These are phyloP conservation scores for Folsomia manolachei DNA, from an alignment of 2,888 invertebrate genomes.

Conservation along the genomic window DNA sequence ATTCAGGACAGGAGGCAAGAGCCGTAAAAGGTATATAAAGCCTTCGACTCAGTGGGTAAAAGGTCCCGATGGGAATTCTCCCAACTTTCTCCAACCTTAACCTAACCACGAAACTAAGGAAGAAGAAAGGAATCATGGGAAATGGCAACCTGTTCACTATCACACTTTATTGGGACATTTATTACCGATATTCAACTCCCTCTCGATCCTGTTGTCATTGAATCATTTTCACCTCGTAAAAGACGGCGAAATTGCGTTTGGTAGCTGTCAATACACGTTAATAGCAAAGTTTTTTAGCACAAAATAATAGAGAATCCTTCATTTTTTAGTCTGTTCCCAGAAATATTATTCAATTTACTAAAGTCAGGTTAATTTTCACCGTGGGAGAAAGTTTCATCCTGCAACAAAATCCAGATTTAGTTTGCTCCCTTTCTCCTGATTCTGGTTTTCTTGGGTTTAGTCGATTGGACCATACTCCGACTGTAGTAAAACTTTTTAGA, in stretches of 20 bases:
- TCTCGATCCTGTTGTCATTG: too few species aligned
- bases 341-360: too few species aligned
- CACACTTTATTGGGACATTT: neutral
- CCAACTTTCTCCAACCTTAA: neutral
- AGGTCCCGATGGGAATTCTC: neutral
- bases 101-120: too few species aligned
- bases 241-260: too few species aligned
- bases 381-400: neutral
- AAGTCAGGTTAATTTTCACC: too few species aligned
- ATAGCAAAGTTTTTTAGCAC: too few species aligned
- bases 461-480: neutral
- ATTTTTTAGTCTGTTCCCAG: too few species aligned
- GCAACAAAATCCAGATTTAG: neutral
- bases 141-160: neutral
- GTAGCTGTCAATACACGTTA: too few species aligned
- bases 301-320: too few species aligned
- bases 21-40: neutral
- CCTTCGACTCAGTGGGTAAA: neutral
- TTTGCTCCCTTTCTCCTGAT: neutral
- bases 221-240: too few species aligned
- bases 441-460: neutral
- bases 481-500: neutral
- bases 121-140: too few species aligned
- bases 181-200: too few species aligned
- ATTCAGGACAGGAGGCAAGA: neutral